Evolutionary conservation across 2,797 vertebrate genomes (phyloP).

Genomic region (Pseudomugil gertrudae): DNA sequence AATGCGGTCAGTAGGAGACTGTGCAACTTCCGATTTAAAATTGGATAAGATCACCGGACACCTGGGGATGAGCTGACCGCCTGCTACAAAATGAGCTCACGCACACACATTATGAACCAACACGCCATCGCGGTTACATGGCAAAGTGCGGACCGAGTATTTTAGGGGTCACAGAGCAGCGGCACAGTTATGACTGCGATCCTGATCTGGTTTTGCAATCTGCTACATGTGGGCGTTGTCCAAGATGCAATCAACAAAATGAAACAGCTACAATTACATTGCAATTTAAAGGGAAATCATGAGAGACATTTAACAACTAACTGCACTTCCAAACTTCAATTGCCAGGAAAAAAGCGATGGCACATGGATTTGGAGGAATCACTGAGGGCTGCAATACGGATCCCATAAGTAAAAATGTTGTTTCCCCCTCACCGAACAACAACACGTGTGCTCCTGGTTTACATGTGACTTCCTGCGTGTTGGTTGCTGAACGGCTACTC

Average conservation of each 20-base stretch:
- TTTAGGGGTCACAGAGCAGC: conserved; percentile 14
- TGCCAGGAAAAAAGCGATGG: not conserved
- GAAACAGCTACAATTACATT: not conserved
- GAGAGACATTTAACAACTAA: not conserved
- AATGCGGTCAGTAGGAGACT: conserved; percentile 19
- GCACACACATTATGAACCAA: conserved; percentile 7
- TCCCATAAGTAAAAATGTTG: not conserved
- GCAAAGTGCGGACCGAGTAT: conserved; percentile 52
- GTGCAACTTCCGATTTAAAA: conserved; percentile 31
- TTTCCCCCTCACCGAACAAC: not conserved
- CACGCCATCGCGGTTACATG: conserved; percentile 19
- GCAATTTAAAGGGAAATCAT: not conserved
- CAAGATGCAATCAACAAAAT: conserved; percentile 30
- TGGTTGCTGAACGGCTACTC: conserved; percentile 4
- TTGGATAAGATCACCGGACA: conserved; percentile 44
- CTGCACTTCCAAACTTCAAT: conserved; percentile 12
- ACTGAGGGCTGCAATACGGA: not conserved
- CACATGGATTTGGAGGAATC: not conserved
- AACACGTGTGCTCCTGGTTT: conserved; percentile 1
- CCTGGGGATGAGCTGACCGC: conserved; percentile 14
- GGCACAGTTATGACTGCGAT: conserved; percentile 34
- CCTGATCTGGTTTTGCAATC: conserved; percentile 53
- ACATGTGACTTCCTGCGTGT: conserved; percentile 21
- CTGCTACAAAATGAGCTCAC: conserved; percentile 9
- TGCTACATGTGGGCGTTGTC: conserved; percentile 12